A percentile compares a stretch with the other conserved stretches of the same genome.
phyloP scores from a whole-genome alignment of 2,113 vertebrate species.

The Hemibates koningsi region DNA sequence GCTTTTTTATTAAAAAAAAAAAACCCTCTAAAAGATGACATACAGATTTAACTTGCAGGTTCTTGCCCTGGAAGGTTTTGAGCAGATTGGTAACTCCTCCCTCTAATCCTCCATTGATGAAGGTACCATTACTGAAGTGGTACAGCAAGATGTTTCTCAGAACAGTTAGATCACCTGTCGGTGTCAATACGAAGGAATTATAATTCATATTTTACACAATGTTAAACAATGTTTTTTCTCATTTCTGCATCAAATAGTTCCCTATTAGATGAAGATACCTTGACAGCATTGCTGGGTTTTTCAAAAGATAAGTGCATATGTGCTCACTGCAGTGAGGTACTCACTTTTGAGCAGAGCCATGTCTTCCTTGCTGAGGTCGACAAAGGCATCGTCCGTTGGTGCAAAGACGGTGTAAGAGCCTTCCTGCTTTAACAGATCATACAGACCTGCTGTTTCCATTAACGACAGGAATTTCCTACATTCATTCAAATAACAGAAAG shows the following conservation, averaged over 20 bases:
- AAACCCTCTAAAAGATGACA: neutral
- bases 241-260: neutral
- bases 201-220: neutral
- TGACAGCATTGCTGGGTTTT: neutral
- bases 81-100: slow-evolving; percentile 90
- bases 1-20: neutral
- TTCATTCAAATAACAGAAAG: neutral
- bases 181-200: neutral
- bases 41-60: slow-evolving; percentile 78
- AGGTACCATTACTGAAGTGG: slow-evolving; percentile 86
- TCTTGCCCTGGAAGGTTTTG: slow-evolving; percentile 87
- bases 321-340: neutral
- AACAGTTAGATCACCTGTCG: slow-evolving; percentile 79
- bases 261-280: neutral
- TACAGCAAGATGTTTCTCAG: slow-evolving; percentile 91
- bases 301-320: neutral
- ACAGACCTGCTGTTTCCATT: slow-evolving; percentile 83
- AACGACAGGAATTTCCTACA: slow-evolving; percentile 80
- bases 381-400: slow-evolving; percentile 90
- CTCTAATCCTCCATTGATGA: slow-evolving; percentile 91
- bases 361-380: slow-evolving; percentile 76
- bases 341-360: slow-evolving; percentile 78
- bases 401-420: slow-evolving; percentile 91
- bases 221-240: neutral
- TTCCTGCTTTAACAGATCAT: slow-evolving; percentile 77